phyloP scores from a whole-genome alignment of 2,797 vertebrate species.

The Sphenodon punctatus region DNA sequence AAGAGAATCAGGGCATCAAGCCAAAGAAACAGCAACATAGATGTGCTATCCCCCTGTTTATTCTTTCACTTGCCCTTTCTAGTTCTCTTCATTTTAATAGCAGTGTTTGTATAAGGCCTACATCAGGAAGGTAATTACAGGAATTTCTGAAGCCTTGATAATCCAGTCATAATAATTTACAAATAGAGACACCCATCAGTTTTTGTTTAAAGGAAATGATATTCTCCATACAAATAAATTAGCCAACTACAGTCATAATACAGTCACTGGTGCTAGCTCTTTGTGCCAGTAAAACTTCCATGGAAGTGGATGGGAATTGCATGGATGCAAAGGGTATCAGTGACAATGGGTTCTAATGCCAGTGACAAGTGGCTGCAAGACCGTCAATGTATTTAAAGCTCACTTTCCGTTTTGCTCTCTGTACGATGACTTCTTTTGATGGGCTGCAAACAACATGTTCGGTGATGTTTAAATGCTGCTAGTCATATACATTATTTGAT shows the following conservation, averaged over 20 bases:
- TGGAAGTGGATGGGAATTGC: no score
- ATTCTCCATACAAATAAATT: neutral
- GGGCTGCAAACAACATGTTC: neutral
- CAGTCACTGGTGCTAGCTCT: no score
- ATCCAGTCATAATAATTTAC: neutral
- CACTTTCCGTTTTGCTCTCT: neutral
- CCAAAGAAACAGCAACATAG: neutral
- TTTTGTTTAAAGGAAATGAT: neutral
- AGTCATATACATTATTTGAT: neutral
- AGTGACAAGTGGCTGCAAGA: no score
- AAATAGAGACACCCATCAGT: neutral
- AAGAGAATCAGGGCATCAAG: neutral
- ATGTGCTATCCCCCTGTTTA: neutral
- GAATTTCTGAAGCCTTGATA: neutral
- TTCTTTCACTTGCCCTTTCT: neutral
- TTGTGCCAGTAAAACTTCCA: no score
- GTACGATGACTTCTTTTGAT: neutral
- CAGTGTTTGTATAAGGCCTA: neutral
- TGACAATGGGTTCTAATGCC: no score
- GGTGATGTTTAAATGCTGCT: neutral
- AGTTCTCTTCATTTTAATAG: neutral
- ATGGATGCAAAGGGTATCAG: no score
- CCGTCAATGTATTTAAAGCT: neutral
- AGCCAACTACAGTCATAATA: no score
- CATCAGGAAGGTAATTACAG: neutral